A percentile compares a stretch with the other conserved stretches of the same genome.
Conservation (phyloP, 2,113 vertebrate species). For the Laticauda laticaudata region DNA sequence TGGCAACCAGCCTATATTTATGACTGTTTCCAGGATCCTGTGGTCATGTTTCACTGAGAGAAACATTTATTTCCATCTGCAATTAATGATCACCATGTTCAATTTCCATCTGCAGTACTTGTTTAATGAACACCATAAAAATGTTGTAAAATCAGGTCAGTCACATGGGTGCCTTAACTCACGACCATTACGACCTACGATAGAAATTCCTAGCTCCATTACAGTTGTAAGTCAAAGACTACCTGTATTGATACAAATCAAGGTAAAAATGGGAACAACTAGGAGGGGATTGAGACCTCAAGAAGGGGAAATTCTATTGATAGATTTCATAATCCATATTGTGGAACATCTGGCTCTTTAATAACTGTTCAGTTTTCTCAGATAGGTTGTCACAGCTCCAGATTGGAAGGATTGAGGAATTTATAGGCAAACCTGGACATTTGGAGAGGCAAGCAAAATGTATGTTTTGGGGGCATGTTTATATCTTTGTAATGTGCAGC, state of each 20-base stretch:
- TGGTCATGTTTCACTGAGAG: too few species aligned
- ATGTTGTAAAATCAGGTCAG: not conserved
- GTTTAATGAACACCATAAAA: too few species aligned
- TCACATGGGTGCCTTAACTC: not conserved
- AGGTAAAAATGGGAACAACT: not conserved
- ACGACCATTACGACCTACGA: not conserved
- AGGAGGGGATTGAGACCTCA: not conserved
- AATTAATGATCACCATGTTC: too few species aligned
- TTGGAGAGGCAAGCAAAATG: not conserved
- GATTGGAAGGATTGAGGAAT: not conserved
- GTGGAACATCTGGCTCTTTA: not conserved
- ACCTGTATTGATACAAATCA: not conserved
- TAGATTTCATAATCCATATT: not conserved
- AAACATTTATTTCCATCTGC: too few species aligned
- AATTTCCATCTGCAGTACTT: too few species aligned
- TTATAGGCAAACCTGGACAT: not conserved
- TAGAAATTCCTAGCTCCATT: not conserved
- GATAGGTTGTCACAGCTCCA: constrained; percentile 8
- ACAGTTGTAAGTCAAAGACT: not conserved
- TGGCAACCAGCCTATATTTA: not conserved
- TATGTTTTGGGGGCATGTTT: too few species aligned
- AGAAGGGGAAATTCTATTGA: too few species aligned
- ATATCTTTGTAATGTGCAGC: not conserved
- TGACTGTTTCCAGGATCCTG: not conserved
- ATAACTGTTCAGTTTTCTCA: constrained; percentile 13